Base-by-base conservation (phyloP, 2,797 vertebrate species). In the Pangasius sanitwongsei region DNA sequence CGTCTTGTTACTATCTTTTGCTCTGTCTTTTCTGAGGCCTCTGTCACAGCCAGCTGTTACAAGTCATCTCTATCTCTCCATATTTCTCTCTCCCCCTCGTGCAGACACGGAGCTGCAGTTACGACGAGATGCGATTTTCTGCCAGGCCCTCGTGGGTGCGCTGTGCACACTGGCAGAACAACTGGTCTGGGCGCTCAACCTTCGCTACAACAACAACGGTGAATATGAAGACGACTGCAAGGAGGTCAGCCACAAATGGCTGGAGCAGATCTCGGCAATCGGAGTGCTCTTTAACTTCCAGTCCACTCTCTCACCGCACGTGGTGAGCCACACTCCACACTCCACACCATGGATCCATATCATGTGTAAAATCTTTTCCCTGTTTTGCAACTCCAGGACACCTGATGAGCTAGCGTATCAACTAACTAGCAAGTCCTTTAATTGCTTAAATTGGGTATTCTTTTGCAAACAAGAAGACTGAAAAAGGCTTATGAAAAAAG, bases 211-310 rank as follows among this genome's bases (percentile, higher is more conserved):
- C 96, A 99, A 99, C 90, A 98, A 97, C 0, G 98, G 98, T 75
- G 99, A 99, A 88, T 99, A 99, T 0, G 98, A 99, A 88, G 98
- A 99, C 87, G 98, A 97, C 93, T 95, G 98, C 96, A 97, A 97
- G 82, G 99, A 99, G 0, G 98, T 98, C 94, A 99, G 99, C 95
- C 97, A 96, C 93, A 99, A 99, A 93, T 99, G 99, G 99, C 95
- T 99, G 91, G 98, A 99, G 93, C 98, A 99, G 93, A 97, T 98
- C 88, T 96, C 98, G 0, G 96, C 94, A 92, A 99, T 98, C 0
- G 98, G 98, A 0, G 96, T 97, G 91, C 94, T 99, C 74, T 94
- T 99, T 81, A 97, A 98, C 95, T 99, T 97, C 94, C 98, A 99
- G 95, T 98, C 98, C 70, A 95, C 98, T 37, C 96, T 99, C 11